phyloP scores from a whole-genome alignment of 2,888 invertebrate species.

The Vesta saturnalis region DNA sequence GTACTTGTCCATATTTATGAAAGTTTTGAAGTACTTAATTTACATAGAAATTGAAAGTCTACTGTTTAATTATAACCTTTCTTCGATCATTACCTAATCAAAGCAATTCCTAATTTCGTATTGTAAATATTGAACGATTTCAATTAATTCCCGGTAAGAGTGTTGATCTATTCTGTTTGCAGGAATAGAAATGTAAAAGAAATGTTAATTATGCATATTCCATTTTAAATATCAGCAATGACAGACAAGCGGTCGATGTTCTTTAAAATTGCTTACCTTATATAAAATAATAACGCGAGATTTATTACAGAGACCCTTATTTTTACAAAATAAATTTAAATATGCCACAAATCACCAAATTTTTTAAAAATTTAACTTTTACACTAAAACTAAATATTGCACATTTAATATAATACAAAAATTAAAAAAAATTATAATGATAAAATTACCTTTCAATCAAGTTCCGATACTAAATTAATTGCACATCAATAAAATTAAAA shows the following conservation, averaged over 20 bases:
- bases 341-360: no score
- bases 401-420: neutral
- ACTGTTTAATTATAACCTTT: no score
- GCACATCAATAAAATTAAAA: neutral
- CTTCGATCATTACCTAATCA: no score
- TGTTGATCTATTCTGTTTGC: no score
- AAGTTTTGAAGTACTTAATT: neutral
- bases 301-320: no score
- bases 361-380: no score
- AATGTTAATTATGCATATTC: neutral
- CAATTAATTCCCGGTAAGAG: no score
- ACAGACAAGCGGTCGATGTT: neutral
- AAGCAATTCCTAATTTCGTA: no score
- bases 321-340: neutral
- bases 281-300: no score
- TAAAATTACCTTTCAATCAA: neutral
- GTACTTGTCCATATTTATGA: neutral
- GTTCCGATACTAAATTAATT: neutral
- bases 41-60: neutral
- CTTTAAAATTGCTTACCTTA: neutral
- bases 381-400: neutral
- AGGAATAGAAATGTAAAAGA: neutral
- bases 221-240: neutral
- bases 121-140: no score
- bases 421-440: neutral